These are phyloP conservation scores for Paradoxurus hermaphroditus DNA, from an alignment of 2,113 vertebrate genomes.

Conservation along the genomic window DNA sequence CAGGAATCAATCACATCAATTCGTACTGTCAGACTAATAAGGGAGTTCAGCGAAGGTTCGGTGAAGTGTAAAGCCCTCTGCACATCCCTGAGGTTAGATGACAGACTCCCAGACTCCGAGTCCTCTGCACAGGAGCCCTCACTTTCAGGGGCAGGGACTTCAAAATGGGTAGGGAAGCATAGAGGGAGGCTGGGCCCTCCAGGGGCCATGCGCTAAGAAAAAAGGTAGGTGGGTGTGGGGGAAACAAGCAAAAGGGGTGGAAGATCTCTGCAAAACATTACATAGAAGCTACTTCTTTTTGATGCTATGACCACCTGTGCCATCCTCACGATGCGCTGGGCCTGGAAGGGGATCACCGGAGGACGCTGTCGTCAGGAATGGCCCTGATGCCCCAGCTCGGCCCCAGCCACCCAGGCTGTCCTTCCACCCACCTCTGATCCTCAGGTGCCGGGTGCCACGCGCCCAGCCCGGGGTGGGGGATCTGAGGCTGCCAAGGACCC, in stretches of 20 bases:
- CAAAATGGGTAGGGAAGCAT: neutral
- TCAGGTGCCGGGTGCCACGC: neutral
- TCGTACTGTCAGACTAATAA: neutral
- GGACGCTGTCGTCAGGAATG: neutral
- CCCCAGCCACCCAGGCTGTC: neutral
- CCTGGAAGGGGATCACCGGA: neutral
- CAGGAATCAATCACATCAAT: neutral
- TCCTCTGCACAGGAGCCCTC: neutral
- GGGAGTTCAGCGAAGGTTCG: neutral
- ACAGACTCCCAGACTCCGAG: neutral
- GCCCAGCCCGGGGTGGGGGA: neutral
- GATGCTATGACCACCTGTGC: neutral
- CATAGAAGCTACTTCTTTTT: neutral
- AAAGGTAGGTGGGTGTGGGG: neutral
- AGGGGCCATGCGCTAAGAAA: neutral
- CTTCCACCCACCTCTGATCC: neutral
- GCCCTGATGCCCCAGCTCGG: neutral
- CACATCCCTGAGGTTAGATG: neutral
- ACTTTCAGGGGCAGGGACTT: neutral
- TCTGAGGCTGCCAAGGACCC: slow-evolving; percentile 42
- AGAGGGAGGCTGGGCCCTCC: neutral
- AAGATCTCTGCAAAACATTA: neutral
- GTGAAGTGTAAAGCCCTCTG: neutral
- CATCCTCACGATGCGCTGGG: accelerated
- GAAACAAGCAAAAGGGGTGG: neutral